Percentiles rank a stretch among this genome's conserved stretches.
Evolutionary conservation across 2,888 invertebrate species (phyloP).

Genomic region (Drosophila birchii): DNA sequence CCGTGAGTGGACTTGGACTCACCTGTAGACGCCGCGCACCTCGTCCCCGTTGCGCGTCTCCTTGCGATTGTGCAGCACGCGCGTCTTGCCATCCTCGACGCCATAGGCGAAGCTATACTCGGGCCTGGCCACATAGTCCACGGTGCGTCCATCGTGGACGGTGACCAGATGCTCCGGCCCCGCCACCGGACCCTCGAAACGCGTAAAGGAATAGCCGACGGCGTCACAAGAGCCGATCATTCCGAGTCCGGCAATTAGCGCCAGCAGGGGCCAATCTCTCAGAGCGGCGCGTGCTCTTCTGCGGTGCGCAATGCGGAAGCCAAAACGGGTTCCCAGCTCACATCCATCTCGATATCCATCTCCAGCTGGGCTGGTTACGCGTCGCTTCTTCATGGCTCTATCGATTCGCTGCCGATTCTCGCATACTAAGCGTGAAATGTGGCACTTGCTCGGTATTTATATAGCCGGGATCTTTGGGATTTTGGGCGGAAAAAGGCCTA

Average conservation of each 20-base stretch:
- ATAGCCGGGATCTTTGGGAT: slow-evolving; percentile 49
- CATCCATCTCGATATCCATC: slow-evolving; percentile 24
- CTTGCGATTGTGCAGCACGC: slow-evolving; percentile 90
- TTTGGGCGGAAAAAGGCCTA: slow-evolving; percentile 55
- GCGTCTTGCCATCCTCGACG: slow-evolving; percentile 90
- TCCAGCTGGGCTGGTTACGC: slow-evolving; percentile 55
- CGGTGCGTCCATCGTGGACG: slow-evolving; percentile 85
- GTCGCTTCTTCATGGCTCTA: slow-evolving; percentile 63
- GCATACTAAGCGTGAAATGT: slow-evolving; percentile 79
- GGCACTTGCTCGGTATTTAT: slow-evolving; percentile 80
- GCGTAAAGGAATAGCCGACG: slow-evolving; percentile 89
- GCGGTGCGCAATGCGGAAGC: slow-evolving; percentile 69
- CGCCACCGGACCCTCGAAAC: slow-evolving; percentile 91
- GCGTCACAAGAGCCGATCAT: slow-evolving; percentile 63
- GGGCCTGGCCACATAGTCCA: slow-evolving; percentile 90
- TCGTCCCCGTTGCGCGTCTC: slow-evolving; percentile 90
- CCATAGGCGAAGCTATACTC: slow-evolving; percentile 92
- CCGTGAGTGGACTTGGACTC: slow-evolving; percentile 46
- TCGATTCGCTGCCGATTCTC: slow-evolving; percentile 35
- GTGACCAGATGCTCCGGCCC: slow-evolving; percentile 85
- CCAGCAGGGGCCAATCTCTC: slow-evolving; percentile 45
- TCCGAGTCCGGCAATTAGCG: slow-evolving; percentile 51
- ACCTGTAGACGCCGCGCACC: slow-evolving; percentile 89
- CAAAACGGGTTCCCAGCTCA: slow-evolving; percentile 49
- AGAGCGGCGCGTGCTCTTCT: slow-evolving; percentile 45